A percentile compares a stretch with the other conserved stretches of the same genome.
These are phyloP conservation scores for Muschampia staudingeri DNA, from an alignment of 2,888 invertebrate species.

Conservation along the genomic window DNA sequence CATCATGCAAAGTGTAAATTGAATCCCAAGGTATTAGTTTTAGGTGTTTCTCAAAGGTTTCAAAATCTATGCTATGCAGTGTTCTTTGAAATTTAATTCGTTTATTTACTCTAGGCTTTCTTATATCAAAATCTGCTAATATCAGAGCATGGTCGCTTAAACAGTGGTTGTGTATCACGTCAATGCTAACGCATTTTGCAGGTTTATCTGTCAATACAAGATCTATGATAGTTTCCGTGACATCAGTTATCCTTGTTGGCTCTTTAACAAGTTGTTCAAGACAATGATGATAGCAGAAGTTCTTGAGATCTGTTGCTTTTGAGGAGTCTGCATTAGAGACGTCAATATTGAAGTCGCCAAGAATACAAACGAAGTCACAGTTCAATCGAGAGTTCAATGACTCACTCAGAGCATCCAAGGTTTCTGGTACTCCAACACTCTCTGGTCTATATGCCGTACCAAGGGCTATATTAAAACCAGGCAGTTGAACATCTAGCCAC, in stretches of 20 bases:
- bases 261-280: neutral
- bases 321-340: neutral
- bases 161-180: neutral
- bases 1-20: neutral
- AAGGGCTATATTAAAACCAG: neutral
- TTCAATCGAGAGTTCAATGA: neutral
- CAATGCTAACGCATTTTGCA: neutral
- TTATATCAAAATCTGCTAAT: neutral
- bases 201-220: neutral
- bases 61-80: neutral
- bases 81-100: neutral
- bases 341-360: neutral
- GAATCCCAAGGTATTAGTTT: neutral
- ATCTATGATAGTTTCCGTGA: neutral
- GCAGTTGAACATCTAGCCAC: neutral
- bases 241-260: neutral
- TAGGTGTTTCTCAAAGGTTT: neutral
- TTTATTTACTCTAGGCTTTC: neutral
- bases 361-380: neutral
- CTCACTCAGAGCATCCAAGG: neutral
- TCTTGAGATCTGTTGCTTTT: neutral
- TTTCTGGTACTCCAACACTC: neutral
- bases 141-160: neutral
- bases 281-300: neutral
- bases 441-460: constrained; percentile 13